A percentile compares a stretch with the other conserved stretches of the same genome.
These are phyloP conservation scores for Urocitellus parryii DNA, from an alignment of 2,113 vertebrate species.

Conservation along the genomic window DNA sequence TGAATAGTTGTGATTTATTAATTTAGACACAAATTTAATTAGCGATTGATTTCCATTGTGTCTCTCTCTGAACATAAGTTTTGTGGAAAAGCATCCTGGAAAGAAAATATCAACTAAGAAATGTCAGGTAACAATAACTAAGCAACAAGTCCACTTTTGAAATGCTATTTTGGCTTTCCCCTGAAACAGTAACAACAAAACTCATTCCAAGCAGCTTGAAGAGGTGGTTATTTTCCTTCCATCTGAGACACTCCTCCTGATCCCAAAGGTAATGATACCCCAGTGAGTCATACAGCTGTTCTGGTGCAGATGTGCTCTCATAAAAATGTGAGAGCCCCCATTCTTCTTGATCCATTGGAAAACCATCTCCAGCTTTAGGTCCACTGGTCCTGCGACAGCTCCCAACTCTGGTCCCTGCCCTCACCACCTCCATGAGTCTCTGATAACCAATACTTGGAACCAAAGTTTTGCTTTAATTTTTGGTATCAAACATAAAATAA, in stretches of 20 bases:
- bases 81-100: slow-evolving; percentile 74
- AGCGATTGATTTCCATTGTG: slow-evolving; percentile 87
- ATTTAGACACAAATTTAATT: slow-evolving; percentile 89
- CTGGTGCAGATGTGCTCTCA: fast-evolving
- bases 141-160: background rate
- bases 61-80: slow-evolving; percentile 82
- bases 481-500: background rate
- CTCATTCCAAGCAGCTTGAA: background rate
- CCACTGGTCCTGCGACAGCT: no score
- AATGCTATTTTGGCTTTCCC: background rate
- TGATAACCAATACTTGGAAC: background rate
- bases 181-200: slow-evolving; percentile 45
- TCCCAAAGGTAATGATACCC: background rate
- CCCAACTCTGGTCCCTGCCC: background rate
- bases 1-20: slow-evolving; percentile 88
- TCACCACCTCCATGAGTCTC: background rate
- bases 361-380: background rate
- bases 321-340: background rate
- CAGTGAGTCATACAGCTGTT: fast-evolving
- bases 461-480: background rate
- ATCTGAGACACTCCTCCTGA: background rate
- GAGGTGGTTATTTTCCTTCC: background rate
- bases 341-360: background rate
- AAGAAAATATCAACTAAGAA: slow-evolving; percentile 72
- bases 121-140: slow-evolving; percentile 43